Conservation (phyloP, 2,888 invertebrate species). For the Parasteatoda lunata region DNA sequence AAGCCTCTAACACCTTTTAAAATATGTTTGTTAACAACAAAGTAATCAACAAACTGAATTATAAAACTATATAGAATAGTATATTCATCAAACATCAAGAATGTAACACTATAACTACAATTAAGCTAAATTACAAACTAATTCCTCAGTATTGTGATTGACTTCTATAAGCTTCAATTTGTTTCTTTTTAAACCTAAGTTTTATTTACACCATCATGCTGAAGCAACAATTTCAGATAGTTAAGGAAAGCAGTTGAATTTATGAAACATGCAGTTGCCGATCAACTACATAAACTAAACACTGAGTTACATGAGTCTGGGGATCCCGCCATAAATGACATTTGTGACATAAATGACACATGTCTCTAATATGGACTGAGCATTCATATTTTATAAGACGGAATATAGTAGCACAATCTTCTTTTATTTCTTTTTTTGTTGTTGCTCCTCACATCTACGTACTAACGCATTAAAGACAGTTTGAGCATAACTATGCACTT, state of each 20-base stretch:
- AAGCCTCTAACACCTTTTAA: too few relatives aligned
- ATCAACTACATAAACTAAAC: not conserved
- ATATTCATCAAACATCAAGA: too few relatives aligned
- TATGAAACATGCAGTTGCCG: not conserved
- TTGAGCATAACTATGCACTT: slow-evolving; percentile 64
- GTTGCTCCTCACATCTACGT: slow-evolving; percentile 33
- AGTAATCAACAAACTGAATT: too few relatives aligned
- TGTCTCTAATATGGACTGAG: slow-evolving; percentile 65
- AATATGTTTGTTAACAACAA: too few relatives aligned
- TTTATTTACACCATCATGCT: not conserved
- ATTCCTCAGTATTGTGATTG: too few relatives aligned
- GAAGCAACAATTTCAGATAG: not conserved
- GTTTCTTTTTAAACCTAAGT: not conserved
- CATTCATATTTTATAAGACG: slow-evolving; percentile 59
- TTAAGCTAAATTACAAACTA: too few relatives aligned
- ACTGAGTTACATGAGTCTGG: slow-evolving; percentile 28
- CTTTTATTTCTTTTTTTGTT: too few relatives aligned
- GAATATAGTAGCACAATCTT: slow-evolving; percentile 66
- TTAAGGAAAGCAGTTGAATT: not conserved
- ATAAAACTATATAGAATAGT: too few relatives aligned
- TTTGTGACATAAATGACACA: slow-evolving; percentile 26
- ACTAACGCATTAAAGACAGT: slow-evolving; percentile 33
- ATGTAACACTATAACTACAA: too few relatives aligned
- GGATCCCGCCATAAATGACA: slow-evolving; percentile 52
- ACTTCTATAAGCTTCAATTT: not conserved